Evolutionary conservation across 2,113 vertebrate genomes (phyloP).

Genomic region (Austrofundulus limnaeus): DNA sequence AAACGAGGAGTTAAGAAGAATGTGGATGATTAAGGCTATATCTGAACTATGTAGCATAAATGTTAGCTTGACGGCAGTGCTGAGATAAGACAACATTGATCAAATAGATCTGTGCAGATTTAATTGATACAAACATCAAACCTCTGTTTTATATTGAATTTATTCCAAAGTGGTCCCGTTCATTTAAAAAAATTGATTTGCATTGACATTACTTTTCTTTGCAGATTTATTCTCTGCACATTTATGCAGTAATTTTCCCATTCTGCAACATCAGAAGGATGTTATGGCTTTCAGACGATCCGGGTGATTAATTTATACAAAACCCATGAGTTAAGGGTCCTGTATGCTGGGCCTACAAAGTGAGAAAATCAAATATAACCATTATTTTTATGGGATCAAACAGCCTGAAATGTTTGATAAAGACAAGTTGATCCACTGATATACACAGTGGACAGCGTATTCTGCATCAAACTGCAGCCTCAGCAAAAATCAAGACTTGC

Average conservation of each 20-base stretch:
- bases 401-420: not conserved
- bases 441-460: not conserved
- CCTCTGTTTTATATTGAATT: no score
- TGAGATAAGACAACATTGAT: no score
- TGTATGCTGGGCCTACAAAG: not conserved
- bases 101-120: no score
- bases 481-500: not conserved
- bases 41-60: no score
- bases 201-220: not conserved
- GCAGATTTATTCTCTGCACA: not conserved
- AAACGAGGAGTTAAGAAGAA: no score
- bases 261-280: not conserved
- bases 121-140: no score
- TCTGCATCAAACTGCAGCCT: not conserved
- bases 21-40: no score
- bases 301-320: no score
- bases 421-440: not conserved
- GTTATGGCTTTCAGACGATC: not conserved
- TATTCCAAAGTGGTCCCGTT: not conserved
- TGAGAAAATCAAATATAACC: not conserved
- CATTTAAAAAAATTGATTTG: no score
- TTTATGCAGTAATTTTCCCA: not conserved
- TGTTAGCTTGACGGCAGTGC: no score
- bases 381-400: not conserved
- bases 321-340: no score